Evolutionary conservation across 2,113 vertebrate genomes (phyloP).

Genomic region (Terrapene triunguis): DNA sequence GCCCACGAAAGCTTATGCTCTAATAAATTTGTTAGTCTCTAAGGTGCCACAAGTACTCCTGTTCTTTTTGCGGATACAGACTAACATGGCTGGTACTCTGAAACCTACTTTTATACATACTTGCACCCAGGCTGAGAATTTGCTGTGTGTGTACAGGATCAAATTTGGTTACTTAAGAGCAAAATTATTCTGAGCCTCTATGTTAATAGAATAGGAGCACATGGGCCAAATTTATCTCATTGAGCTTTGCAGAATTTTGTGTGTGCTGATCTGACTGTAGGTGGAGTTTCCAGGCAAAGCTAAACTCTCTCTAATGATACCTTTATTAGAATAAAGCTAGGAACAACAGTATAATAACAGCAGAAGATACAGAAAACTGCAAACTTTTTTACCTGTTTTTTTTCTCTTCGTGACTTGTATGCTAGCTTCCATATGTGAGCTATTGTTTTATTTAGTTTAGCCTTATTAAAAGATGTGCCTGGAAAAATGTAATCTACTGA

Average conservation of each 20-base stretch:
- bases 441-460: rapidly evolving
- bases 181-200: background rate
- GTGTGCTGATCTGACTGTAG: background rate
- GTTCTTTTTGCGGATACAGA: too few species aligned
- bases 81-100: too few species aligned
- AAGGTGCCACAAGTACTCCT: too few species aligned
- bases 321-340: background rate
- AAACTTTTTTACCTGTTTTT: background rate
- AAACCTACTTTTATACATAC: background rate
- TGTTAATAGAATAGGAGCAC: background rate
- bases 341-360: background rate
- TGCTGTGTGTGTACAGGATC: background rate
- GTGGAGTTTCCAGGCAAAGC: background rate
- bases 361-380: background rate
- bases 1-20: too few species aligned
- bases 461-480: background rate
- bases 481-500: background rate
- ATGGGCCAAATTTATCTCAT: background rate
- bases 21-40: too few species aligned
- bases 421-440: background rate
- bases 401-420: background rate
- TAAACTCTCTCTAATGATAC: background rate
- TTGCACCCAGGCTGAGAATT: background rate
- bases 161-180: background rate
- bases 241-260: background rate